Evolutionary conservation across 2,888 invertebrate species (phyloP).

Genomic region (Theretra japonica): DNA sequence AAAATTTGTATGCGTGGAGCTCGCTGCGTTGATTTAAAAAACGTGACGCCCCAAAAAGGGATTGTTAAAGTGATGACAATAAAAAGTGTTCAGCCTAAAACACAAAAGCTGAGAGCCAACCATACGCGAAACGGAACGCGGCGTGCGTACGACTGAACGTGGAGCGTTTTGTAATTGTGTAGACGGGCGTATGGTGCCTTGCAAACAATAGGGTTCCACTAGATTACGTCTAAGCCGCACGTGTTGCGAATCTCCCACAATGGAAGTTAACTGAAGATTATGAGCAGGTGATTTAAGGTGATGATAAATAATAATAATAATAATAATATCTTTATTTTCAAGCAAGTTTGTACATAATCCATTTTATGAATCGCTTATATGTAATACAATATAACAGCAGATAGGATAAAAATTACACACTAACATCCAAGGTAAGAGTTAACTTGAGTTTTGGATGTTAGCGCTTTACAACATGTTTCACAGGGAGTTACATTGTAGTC

Average conservation of each 20-base stretch:
- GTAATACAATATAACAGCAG: no score
- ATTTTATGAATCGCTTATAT: no score
- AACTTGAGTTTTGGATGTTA: no score
- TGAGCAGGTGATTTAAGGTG: conserved; percentile 1
- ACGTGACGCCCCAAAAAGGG: conserved; percentile 59
- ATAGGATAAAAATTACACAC: no score
- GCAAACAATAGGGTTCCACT: conserved; percentile 40
- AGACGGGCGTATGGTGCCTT: conserved; percentile 33
- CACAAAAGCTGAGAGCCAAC: conserved; percentile 37
- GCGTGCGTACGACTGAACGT: conserved; percentile 37
- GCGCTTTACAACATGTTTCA: no score
- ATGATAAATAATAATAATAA: no score
- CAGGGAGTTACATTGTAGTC: no score
- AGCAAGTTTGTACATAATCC: no score
- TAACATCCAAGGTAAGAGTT: no score
- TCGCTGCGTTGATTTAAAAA: conserved; percentile 64
- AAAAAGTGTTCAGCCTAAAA: conserved; percentile 38
- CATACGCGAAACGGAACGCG: conserved; percentile 21
- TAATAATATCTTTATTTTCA: no score
- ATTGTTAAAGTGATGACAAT: conserved; percentile 45
- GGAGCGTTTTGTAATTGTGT: conserved; percentile 35
- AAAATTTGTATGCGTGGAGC: conserved; percentile 59
- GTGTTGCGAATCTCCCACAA: neutral
- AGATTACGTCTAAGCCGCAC: conserved; percentile 39
- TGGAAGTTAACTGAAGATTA: neutral